A percentile compares a stretch with the other conserved stretches of the same genome.
phyloP scores from a whole-genome alignment of 1,140 invertebrate species.

The Asobara japonica region DNA sequence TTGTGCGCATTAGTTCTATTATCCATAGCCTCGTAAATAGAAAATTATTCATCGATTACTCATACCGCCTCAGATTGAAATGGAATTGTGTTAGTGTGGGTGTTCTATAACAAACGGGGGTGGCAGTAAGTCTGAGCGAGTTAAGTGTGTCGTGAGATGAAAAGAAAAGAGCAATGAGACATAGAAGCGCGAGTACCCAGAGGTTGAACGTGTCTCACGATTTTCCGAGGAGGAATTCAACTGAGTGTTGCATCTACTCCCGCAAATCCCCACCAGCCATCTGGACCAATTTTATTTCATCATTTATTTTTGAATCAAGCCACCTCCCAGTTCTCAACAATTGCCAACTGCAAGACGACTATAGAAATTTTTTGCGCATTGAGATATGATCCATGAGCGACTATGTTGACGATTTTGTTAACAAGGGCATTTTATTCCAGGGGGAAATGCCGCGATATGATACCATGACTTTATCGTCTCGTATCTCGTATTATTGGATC shows the following conservation, averaged over 20 bases:
- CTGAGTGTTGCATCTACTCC: slow-evolving; percentile 3
- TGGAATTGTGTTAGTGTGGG: background rate
- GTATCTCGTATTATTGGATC: no score
- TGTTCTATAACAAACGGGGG: slow-evolving; percentile 1
- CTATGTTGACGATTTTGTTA: no score
- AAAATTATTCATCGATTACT: slow-evolving; percentile 9
- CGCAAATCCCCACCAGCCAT: slow-evolving; percentile 4
- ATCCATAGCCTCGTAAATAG: background rate
- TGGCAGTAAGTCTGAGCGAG: slow-evolving; percentile 16
- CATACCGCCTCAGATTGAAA: background rate
- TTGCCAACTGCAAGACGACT: background rate
- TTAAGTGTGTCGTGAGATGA: slow-evolving; percentile 40
- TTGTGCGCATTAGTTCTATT: background rate
- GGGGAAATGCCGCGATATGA: no score
- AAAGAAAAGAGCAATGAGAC: slow-evolving; percentile 42
- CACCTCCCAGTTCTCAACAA: background rate
- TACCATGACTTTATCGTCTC: no score
- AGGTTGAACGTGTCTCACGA: slow-evolving; percentile 51
- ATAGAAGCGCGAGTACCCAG: slow-evolving; percentile 44
- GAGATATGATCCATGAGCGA: no score
- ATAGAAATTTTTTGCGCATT: no score
- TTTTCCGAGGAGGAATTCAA: slow-evolving; percentile 15
- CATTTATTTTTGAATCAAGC: slow-evolving; percentile 12
- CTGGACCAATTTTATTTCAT: background rate
- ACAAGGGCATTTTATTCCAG: no score